A percentile compares a stretch with the other conserved stretches of the same genome.
Evolutionary conservation across 2,113 vertebrate genomes (phyloP).

Genomic region (Oxyura jamaicensis): DNA sequence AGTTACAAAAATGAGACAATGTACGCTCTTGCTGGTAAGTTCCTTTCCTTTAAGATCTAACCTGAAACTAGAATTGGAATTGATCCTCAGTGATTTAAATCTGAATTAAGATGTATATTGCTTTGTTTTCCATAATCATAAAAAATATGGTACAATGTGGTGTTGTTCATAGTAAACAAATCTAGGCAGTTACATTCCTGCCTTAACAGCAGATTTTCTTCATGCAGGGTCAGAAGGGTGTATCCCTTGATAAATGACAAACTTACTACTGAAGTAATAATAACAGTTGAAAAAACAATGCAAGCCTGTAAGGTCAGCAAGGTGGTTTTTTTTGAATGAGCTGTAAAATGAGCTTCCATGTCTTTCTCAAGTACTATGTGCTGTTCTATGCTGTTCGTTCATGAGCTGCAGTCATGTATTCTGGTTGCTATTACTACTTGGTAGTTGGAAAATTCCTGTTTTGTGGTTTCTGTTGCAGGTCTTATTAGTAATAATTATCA

Average conservation of each 20-base stretch:
- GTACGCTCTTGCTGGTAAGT: slow-evolving; percentile 77
- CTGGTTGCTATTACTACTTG: not conserved
- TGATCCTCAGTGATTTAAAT: not conserved
- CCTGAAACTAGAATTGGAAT: not conserved
- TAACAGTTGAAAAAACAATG: not conserved
- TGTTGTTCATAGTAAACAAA: not conserved
- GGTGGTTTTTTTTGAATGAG: not conserved
- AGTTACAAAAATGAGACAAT: slow-evolving; percentile 53
- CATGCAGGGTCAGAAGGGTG: not conserved
- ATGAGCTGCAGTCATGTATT: not conserved
- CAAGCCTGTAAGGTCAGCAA: not conserved
- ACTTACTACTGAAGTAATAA: not conserved
- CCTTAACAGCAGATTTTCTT: not conserved
- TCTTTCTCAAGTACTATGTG: not conserved
- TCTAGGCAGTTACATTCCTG: not conserved
- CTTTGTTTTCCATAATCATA: not conserved
- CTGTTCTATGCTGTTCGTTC: not conserved
- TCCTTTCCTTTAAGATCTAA: slow-evolving; percentile 51
- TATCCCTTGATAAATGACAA: not conserved
- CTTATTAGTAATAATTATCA: not conserved
- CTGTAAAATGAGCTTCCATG: not conserved
- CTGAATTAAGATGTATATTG: not conserved
- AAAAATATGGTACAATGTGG: not conserved
- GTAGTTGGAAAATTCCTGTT: not conserved
- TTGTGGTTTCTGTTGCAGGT: not conserved